Evolutionary conservation across 2,113 vertebrate species (phyloP).

Genomic region (Myotis davidii): DNA sequence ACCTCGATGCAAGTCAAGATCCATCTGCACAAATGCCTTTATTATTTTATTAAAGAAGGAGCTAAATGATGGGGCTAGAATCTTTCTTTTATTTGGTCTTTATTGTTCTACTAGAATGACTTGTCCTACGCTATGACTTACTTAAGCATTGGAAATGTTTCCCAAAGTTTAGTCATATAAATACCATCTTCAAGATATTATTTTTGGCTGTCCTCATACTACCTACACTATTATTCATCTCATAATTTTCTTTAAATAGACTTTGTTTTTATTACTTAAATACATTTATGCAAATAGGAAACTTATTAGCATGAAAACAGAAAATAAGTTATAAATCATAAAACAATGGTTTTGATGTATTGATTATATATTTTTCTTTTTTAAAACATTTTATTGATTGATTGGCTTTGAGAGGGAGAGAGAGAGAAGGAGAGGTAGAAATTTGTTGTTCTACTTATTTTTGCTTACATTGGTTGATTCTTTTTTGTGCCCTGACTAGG

Average conservation of each 20-base stretch:
- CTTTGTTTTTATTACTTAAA: background rate
- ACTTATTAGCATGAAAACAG: background rate
- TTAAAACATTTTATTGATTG: too few species aligned
- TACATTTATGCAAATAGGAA: constrained; percentile 37
- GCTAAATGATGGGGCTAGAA: background rate
- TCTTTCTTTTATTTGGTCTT: background rate
- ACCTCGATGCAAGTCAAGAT: background rate
- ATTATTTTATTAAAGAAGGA: constrained; percentile 48
- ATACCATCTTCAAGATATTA: background rate
- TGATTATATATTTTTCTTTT: constrained; percentile 27
- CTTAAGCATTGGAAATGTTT: background rate
- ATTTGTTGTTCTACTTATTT: too few species aligned
- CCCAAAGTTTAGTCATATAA: constrained; percentile 12
- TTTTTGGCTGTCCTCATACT: background rate
- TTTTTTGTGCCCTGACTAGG: too few species aligned
- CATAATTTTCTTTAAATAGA: constrained; percentile 8
- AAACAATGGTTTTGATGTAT: background rate
- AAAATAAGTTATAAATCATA: background rate
- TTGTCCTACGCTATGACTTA: background rate
- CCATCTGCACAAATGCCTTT: constrained; percentile 9
- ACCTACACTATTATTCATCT: background rate
- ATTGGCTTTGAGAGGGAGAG: too few species aligned
- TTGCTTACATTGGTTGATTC: too few species aligned
- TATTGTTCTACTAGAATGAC: background rate
- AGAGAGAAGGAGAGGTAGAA: too few species aligned